Evolutionary conservation across 2,888 invertebrate species (phyloP), one percentile per base, ranked within the genome.

Genomic region (Drosophila kambysellisi): DNA sequence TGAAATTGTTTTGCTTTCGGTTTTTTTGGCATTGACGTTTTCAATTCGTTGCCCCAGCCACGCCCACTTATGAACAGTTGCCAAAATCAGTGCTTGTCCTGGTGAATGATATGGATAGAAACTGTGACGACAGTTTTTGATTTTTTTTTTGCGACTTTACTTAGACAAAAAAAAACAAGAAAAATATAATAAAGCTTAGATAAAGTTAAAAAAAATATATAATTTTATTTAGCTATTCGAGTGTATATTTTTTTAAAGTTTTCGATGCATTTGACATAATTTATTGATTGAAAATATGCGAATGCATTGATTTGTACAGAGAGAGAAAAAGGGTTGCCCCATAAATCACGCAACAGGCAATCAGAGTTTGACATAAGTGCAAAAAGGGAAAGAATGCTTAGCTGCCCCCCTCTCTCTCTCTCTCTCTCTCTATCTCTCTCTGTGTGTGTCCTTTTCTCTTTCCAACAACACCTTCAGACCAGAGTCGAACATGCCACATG

Each of bases 11-110:
- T 57, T 73, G 76, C 73, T 76, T 64, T 39, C 29, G 41, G 41
- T 76, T 78, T 74, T 75, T 63, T 64, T 79, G 89, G 73, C 85
- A 89, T 60, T 73, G 84, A 72, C 72, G 60, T 66, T 72, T 54
- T 63, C 66, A 52, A 61, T 8, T 73, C 76, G 76, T 48, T 66
- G 50, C 53, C 51, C 37, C 70, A 15, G 68, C 60, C 79, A 81
- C 87, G 82, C 82, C 84, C 74, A 67, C 62, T 15, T 15, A 8
- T 29, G 33, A 29, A 57, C 57, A 59, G 73, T 75, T 86, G 82
- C 72, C 87, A 83, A 65, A 63, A 71, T 68, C 87, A 87, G 82
- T 66, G 60, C 32, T 30, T 3, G 39, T 39, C 30, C 1, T 43
- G 20, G 43, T 59, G 25, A 65, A 50, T 71, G 71, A 75, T 64